A percentile compares a stretch with the other conserved stretches of the same genome.
Conservation (phyloP, 2,797 vertebrate species). For the Enteromius paludinosus region DNA sequence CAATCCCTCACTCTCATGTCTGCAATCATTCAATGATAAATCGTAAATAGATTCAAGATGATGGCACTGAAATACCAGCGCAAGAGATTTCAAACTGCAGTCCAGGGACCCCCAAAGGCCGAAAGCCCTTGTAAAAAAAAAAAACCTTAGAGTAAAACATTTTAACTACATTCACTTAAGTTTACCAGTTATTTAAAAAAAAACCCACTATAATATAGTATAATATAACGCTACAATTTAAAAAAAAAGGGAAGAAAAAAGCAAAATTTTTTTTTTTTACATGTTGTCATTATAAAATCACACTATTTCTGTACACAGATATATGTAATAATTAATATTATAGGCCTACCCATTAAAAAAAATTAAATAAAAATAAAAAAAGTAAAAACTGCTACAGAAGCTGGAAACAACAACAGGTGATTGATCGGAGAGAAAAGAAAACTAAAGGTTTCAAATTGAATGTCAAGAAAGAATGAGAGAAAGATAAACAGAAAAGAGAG, state of each 20-base stretch:
- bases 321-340: background rate
- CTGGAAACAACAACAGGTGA: background rate
- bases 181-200: background rate
- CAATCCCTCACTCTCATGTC: slow-evolving; percentile 54
- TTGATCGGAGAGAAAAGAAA: background rate
- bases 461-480: slow-evolving; percentile 23
- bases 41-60: slow-evolving; percentile 18
- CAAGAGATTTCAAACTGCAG: background rate
- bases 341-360: background rate
- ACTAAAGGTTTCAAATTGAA: slow-evolving; percentile 37
- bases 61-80: background rate
- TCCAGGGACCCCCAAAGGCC: background rate
- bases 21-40: slow-evolving; percentile 38
- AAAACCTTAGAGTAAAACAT: background rate
- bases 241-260: too few relatives aligned
- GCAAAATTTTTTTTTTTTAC: too few relatives aligned
- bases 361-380: too few relatives aligned
- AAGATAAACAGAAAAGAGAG: slow-evolving; percentile 35
- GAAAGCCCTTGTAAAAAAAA: background rate
- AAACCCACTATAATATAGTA: too few relatives aligned
- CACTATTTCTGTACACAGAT: background rate
- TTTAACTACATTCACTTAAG: background rate
- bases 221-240: too few relatives aligned
- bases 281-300: background rate
- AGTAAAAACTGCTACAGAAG: background rate